These are phyloP conservation scores for Drosophila parabipectinata DNA, from an alignment of 1,140 invertebrate species.

Conservation along the genomic window DNA sequence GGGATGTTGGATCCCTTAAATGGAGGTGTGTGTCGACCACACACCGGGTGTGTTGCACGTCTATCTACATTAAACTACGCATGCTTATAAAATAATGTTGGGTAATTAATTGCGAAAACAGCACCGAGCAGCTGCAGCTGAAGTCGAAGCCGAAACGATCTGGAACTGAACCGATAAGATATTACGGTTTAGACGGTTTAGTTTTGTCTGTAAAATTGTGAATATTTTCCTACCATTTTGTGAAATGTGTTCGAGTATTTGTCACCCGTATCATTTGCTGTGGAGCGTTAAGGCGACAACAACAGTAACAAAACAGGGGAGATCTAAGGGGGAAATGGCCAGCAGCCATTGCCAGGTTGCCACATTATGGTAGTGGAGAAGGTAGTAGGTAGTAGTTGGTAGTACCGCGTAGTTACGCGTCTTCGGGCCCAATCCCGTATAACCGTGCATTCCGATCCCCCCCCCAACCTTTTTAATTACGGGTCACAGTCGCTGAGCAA, in stretches of 20 bases:
- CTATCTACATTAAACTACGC: slow-evolving; percentile 70
- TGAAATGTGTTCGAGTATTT: slow-evolving; percentile 58
- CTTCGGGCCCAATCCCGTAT: slow-evolving; percentile 77
- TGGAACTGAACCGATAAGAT: slow-evolving; percentile 19
- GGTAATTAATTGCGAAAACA: slow-evolving; percentile 76
- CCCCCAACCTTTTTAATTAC: slow-evolving; percentile 61
- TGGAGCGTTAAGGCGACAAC: slow-evolving; percentile 77
- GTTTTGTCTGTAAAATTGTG: slow-evolving; percentile 48
- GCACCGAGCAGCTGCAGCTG: slow-evolving; percentile 57
- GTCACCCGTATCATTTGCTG: slow-evolving; percentile 79
- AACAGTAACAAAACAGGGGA: slow-evolving; percentile 23
- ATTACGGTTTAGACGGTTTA: slow-evolving; percentile 7
- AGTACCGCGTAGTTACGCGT: slow-evolving; percentile 57
- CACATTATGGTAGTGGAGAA: neutral
- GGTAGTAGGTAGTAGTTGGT: slow-evolving; percentile 1
- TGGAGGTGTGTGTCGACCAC: slow-evolving; percentile 39
- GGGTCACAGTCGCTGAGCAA: slow-evolving; percentile 74
- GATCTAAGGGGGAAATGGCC: slow-evolving; percentile 20
- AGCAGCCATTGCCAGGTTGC: slow-evolving; percentile 45
- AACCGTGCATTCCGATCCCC: slow-evolving; percentile 19
- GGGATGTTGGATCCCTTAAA: slow-evolving; percentile 25
- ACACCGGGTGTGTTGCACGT: slow-evolving; percentile 40
- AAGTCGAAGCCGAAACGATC: slow-evolving; percentile 33
- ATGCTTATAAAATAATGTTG: slow-evolving; percentile 75
- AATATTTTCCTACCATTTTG: slow-evolving; percentile 60